A percentile compares a stretch with the other conserved stretches of the same genome.
phyloP scores from a whole-genome alignment of 2,797 vertebrate species.

The Sphenodon punctatus region DNA sequence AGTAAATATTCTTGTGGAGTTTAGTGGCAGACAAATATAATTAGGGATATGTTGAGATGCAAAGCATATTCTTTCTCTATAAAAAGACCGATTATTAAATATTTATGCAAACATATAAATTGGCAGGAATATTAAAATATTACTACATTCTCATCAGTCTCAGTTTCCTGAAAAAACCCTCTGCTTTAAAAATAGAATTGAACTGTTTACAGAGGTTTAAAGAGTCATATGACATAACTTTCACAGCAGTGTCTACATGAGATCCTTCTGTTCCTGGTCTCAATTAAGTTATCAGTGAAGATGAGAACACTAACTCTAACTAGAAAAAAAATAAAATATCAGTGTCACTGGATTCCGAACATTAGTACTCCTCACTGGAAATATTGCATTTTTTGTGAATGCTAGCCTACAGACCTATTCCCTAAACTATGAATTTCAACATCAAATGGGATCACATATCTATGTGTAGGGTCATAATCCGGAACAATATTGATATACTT shows the following conservation, averaged over 20 bases:
- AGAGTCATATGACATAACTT: slow-evolving; percentile 43
- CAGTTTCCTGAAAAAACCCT: slow-evolving; percentile 62
- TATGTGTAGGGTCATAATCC: too few species aligned
- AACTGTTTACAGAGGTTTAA: slow-evolving; percentile 49
- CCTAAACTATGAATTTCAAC: too few species aligned
- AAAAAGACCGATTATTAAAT: slow-evolving; percentile 76
- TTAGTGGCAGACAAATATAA: slow-evolving; percentile 40
- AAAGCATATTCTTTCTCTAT: slow-evolving; percentile 54
- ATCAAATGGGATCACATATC: too few species aligned
- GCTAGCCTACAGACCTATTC: background rate
- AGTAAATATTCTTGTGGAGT: slow-evolving; percentile 45
- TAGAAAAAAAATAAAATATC: background rate
- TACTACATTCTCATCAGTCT: slow-evolving; percentile 66
- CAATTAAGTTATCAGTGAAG: slow-evolving; percentile 24
- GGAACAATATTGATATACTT: too few species aligned
- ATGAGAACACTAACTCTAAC: slow-evolving; percentile 43
- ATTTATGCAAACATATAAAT: slow-evolving; percentile 78
- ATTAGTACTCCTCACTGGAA: background rate
- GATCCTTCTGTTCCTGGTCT: slow-evolving; percentile 18
- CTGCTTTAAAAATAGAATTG: slow-evolving; percentile 54
- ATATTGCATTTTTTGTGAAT: background rate
- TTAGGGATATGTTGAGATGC: slow-evolving; percentile 52
- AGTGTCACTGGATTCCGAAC: background rate
- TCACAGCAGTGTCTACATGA: slow-evolving; percentile 24
- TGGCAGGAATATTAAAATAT: slow-evolving; percentile 73